Evolutionary conservation across 1,140 invertebrate species (phyloP), one percentile per base, ranked within the genome.

Genomic region (Panagrolaimus sp.): DNA sequence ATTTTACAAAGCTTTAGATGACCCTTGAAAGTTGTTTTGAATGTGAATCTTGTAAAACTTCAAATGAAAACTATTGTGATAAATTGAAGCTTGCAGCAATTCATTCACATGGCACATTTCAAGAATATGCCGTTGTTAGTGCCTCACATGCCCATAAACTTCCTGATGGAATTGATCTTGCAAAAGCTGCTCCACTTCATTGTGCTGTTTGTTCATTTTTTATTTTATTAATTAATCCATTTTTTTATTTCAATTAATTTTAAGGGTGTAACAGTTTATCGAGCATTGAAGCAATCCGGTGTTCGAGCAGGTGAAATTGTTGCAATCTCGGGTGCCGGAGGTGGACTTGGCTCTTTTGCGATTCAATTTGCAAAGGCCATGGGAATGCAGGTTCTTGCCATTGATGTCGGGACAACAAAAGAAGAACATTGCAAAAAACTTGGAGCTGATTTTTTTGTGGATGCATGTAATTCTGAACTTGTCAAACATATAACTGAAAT

Each of bases 381-480:
- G 48, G 48, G 48, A 7, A 52, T 52, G 48, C 48, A 24, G 17
- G 48, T 52, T 7, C n/a, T 52, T 9, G 48, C 48, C 8, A 52
- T 52, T 24, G 48, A 52, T 24, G 5, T 52, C 4, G 48, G 48
- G 7, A 15, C 8, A 7, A 24, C 48, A 7, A 52, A 52, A 12
- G 48, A 52, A 14, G 48, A 52, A 52, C 48, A 52, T 15, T 52
- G 48, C 48, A 52, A 52, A 7, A 52, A 52, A 15, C 48, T 52
- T 21, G 63, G 48, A n/a, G 48, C 48, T 52, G 48, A 52, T 21
- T 21, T 15, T 15, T 52, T 21, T 52, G 48, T 52, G 7, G 48
- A 52, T 24, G 48, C 26, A 8, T 7, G n/a, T 7, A 38, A 52
- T 14, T 7, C 48, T 1, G 9, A 52, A 21, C 26, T 52, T n/a